Evolutionary conservation across 2,797 vertebrate genomes (phyloP), one percentile per base, ranked within the genome.

Genomic region (Sternarchorhynchus goeldii): DNA sequence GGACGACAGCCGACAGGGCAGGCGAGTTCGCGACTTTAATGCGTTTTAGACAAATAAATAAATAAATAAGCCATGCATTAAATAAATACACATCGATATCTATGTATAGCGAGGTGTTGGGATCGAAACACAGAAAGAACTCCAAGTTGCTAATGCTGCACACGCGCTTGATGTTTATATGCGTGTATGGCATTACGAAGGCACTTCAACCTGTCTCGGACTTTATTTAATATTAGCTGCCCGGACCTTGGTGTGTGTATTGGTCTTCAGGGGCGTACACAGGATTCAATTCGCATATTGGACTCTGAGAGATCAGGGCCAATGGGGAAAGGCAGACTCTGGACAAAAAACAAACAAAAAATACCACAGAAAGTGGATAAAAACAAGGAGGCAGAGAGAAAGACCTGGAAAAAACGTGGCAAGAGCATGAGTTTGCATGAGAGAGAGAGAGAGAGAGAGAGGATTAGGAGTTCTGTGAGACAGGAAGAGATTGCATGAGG

Each of bases 11-110:
- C 73, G 72, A 32, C 55, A 39, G 36, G 20, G 32, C 53, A 18
- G 2, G 75, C 58, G 64, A 55, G 59, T 73, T 66, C 31, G 59
- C 63, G 76, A 80, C 71, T 78, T 80, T 76, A 73, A 58, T 77
- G 81, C 71, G 75, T 79, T 82, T 77, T 20, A 66, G 56, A 69
- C 56, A 83, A 82, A 83, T 25, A 25, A 25, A 25, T 81, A 81
- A 78, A 83, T 31, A 78, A 83, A 83, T 66, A 83, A 84, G 58
- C 81, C 81, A 82, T 83, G 84, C 83, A 75, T 86, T 85, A 85
- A 85, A 86, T 80, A 77, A 84, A 81, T 73, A 73, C 82, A 78
- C 58, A 79, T 57, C 78, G 68, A 41, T 31, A 29, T 64, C 32
- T 29, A 10, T 10, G 4, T 41, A 41, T 41, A 66, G n/a, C 60